phyloP scores from a whole-genome alignment of 2,888 invertebrate genomes.

The Leptopilina myrica region DNA sequence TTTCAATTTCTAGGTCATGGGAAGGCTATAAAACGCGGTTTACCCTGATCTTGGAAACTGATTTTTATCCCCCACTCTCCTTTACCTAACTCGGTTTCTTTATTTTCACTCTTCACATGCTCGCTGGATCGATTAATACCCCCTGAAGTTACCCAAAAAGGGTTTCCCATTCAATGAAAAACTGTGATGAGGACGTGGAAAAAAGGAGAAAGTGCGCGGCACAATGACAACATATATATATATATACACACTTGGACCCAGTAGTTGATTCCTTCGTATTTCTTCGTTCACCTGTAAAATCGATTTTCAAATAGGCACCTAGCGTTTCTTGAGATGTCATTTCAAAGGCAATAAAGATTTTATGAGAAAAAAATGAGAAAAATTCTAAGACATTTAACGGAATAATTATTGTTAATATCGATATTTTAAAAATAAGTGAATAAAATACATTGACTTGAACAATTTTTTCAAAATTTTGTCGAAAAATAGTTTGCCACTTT shows the following conservation, averaged over 20 bases:
- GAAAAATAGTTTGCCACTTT: too few relatives aligned
- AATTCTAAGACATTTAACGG: too few relatives aligned
- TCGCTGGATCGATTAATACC: constrained; percentile 57
- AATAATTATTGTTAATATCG: too few relatives aligned
- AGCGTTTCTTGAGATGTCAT: constrained; percentile 5
- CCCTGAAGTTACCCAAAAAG: constrained; percentile 48
- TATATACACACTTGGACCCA: too few relatives aligned
- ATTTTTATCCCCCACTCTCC: constrained; percentile 61
- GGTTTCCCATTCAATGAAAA: constrained; percentile 51
- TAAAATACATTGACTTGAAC: too few relatives aligned
- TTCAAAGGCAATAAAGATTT: neutral
- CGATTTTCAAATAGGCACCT: constrained; percentile 25
- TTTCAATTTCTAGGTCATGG: constrained; percentile 74
- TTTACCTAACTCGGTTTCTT: constrained; percentile 32
- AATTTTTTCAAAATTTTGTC: too few relatives aligned
- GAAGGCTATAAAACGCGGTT: constrained; percentile 65
- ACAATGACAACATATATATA: constrained; percentile 9
- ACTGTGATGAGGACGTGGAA: constrained; percentile 40
- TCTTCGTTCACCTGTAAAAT: constrained; percentile 39
- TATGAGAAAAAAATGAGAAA: constrained; percentile 12
- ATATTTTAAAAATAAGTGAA: too few relatives aligned
- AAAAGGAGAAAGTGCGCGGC: constrained; percentile 38
- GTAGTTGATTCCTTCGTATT: constrained; percentile 21
- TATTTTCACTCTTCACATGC: constrained; percentile 44
- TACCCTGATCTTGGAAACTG: constrained; percentile 72